Conservation (phyloP, 1,140 invertebrate species). For the Papilio xuthus region DNA sequence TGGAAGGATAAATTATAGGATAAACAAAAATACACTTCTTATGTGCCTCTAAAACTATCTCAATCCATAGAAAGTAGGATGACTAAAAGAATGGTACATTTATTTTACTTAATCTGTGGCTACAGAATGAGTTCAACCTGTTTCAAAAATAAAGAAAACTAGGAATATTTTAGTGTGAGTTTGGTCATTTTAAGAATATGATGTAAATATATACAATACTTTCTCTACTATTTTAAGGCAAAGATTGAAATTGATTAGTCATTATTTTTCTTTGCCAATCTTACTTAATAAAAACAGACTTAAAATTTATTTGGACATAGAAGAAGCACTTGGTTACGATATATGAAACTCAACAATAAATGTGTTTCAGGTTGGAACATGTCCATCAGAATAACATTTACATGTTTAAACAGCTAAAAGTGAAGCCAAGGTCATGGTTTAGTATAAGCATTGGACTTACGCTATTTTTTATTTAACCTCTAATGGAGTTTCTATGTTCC, state of each 20-base stretch:
- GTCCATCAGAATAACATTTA: not conserved
- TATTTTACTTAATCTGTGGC: no score
- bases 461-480: not conserved
- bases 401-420: not conserved
- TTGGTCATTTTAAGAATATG: not conserved
- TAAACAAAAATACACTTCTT: no score
- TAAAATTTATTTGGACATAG: not conserved
- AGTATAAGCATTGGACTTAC: not conserved
- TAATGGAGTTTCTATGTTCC: not conserved
- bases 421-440: slow-evolving; percentile 79
- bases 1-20: slow-evolving; percentile 42
- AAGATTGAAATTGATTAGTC: not conserved
- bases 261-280: not conserved
- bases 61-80: no score
- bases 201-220: not conserved
- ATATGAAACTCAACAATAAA: not conserved
- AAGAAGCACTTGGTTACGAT: not conserved
- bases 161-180: no score
- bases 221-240: no score
- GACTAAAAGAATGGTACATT: no score
- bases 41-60: no score
- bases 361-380: not conserved
- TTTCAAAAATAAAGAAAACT: no score
- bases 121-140: no score
- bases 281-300: not conserved